Evolutionary conservation across 2,113 vertebrate species (phyloP).

Genomic region (Anolis carolinensis): DNA sequence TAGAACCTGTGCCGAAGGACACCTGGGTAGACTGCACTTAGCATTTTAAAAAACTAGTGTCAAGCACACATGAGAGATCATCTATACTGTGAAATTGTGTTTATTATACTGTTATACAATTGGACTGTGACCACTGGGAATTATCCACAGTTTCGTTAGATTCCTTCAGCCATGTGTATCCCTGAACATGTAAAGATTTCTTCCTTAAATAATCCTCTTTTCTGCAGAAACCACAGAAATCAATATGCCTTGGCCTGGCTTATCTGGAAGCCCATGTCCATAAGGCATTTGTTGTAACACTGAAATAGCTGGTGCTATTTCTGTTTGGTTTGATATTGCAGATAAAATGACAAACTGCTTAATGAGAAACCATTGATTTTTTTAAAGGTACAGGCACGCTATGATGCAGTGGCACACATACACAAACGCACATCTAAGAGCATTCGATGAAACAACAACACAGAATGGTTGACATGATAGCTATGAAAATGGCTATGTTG

Average conservation of each 20-base stretch:
- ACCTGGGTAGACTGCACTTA: not conserved
- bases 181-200: constrained; percentile 40
- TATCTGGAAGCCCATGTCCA: constrained; percentile 40
- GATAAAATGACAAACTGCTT: constrained; percentile 43
- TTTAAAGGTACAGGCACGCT: constrained; percentile 20
- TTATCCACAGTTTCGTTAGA: constrained; percentile 49
- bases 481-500: not conserved
- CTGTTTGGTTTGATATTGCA: constrained; percentile 35
- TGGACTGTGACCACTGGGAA: constrained; percentile 19
- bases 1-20: not conserved
- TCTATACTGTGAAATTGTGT: constrained; percentile 51
- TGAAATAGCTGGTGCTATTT: constrained; percentile 27
- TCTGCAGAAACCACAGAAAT: constrained; percentile 44
- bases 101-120: constrained; percentile 22
- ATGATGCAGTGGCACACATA: not conserved
- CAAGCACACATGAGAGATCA: constrained; percentile 67
- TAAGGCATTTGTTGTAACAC: constrained; percentile 36
- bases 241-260: constrained; percentile 21
- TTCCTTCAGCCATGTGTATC: constrained; percentile 51
- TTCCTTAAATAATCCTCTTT: constrained; percentile 35
- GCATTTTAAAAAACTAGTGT: constrained; percentile 47
- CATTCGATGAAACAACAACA: not conserved
- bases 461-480: not conserved
- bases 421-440: not conserved
- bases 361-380: constrained; percentile 21